Conservation (phyloP, 1,140 invertebrate species). For the Pseudomyrmex sp. region DNA sequence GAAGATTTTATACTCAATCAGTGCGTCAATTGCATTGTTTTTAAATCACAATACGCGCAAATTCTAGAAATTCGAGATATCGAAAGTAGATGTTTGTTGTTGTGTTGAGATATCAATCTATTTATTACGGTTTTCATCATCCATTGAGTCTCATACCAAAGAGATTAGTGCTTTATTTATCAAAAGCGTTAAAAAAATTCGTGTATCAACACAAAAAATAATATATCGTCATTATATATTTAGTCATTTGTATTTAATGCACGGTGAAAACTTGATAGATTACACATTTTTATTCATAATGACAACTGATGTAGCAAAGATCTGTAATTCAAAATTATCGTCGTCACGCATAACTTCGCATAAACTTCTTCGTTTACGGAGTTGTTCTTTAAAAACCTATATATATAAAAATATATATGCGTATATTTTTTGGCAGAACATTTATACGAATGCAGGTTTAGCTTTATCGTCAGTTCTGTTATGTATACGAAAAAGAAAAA, state of each 20-base stretch:
- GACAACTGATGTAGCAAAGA: slow-evolving; percentile 40
- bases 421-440: neutral
- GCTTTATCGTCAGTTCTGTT: slow-evolving; percentile 13
- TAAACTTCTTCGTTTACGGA: slow-evolving; percentile 12
- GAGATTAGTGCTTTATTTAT: slow-evolving; percentile 75
- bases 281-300: slow-evolving; percentile 28
- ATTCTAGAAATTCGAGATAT: slow-evolving; percentile 5
- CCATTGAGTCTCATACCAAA: slow-evolving; percentile 68
- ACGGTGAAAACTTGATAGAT: slow-evolving; percentile 21
- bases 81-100: slow-evolving; percentile 6
- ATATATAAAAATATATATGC: slow-evolving; percentile 5
- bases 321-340: slow-evolving; percentile 44
- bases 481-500: slow-evolving; percentile 26
- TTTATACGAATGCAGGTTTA: slow-evolving; percentile 49
- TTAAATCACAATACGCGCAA: slow-evolving; percentile 7
- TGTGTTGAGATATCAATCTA: slow-evolving; percentile 28
- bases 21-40: slow-evolving; percentile 6
- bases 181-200: slow-evolving; percentile 63
- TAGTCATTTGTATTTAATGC: slow-evolving; percentile 49
- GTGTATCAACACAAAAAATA: slow-evolving; percentile 54
- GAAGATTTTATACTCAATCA: slow-evolving; percentile 39
- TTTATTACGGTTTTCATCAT: slow-evolving; percentile 50
- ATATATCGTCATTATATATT: slow-evolving; percentile 32
- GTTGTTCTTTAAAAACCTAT: neutral
- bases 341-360: slow-evolving; percentile 14